A percentile compares a stretch with the other conserved stretches of the same genome.
Evolutionary conservation across 2,888 invertebrate genomes (phyloP).

Genomic region (Mechanitis mazaeus): DNA sequence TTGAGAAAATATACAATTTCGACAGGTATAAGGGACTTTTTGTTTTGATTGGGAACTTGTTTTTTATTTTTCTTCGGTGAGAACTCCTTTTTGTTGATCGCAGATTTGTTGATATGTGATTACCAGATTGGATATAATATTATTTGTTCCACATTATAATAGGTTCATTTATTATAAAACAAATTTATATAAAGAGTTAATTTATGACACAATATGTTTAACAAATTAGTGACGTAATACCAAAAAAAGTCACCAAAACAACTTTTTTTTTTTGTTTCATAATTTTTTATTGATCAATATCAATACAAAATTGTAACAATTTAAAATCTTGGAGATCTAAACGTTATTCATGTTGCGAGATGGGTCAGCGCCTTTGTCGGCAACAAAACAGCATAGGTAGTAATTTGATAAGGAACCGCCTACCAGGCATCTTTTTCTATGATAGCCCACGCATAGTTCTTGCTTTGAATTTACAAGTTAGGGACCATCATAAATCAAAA

Average conservation of each 20-base stretch:
- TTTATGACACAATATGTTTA: neutral
- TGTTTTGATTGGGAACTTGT: slow-evolving; percentile 57
- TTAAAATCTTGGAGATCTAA: neutral
- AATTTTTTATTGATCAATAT: too few relatives aligned
- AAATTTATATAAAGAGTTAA: too few relatives aligned
- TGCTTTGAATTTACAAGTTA: slow-evolving; percentile 34
- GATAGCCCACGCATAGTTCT: slow-evolving; percentile 66
- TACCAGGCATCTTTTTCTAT: slow-evolving; percentile 68
- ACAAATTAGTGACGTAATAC: too few relatives aligned
- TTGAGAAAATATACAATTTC: slow-evolving; percentile 5
- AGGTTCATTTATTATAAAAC: too few relatives aligned
- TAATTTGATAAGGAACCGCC: slow-evolving; percentile 75
- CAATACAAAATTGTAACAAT: neutral
- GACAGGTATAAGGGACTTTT: slow-evolving; percentile 47
- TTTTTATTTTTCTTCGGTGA: slow-evolving; percentile 56
- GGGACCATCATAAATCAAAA: neutral
- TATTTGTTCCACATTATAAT: neutral
- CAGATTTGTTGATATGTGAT: slow-evolving; percentile 40
- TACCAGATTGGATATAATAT: slow-evolving; percentile 1
- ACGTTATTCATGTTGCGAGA: neutral
- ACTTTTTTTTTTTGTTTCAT: too few relatives aligned
- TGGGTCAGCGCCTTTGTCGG: slow-evolving; percentile 65
- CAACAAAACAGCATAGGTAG: slow-evolving; percentile 70
- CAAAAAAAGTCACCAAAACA: too few relatives aligned
- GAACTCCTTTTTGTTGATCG: slow-evolving; percentile 53